Base-by-base conservation (phyloP, 2,113 vertebrate genomes). In the Muscicapa adusta region DNA sequence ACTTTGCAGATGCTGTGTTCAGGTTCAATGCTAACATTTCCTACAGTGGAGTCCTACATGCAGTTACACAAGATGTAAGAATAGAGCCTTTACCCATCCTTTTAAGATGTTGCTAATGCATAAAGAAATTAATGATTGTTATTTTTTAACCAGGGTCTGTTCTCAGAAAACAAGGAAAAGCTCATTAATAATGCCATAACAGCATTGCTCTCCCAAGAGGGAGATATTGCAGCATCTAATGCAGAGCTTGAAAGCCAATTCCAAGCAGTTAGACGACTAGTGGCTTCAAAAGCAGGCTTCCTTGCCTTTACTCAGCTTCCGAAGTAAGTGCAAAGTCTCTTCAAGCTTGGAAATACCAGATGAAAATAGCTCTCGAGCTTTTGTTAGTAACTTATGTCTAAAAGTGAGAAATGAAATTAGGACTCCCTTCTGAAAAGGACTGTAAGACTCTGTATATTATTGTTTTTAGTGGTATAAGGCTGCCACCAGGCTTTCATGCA, bases 161-260 rank as follows among this genome's bases (percentile, higher is more conserved):
- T 99, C 97, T 99, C 99, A 18, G 99, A 99, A 98, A 99, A 99
- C 97, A 99, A 99, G 97, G 99, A 99, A 97, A 99, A 99, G 93
- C 98, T 99, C 95, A 99, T 99, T 94, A 99, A 99, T 98, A 99
- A 99, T 82, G 99, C 99, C 85, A 98, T 99, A 96, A 98, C 99
- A 89, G 99, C 99, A 38, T 97, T 99, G 45, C 94, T 99, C 19
- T 99, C 98, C 20, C 99, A 99, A 91, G 99, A 99, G 81, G 97
- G 98, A 18, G 99, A 99, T 96, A 92, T 98, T 66, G 98, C 98
- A 7, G 97, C 98, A 57, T 98, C 98, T 40, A 99, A 99, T 53
- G 94, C 98, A n/a, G 99, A 99, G 94, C 98, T 99, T 61, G 99
- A 99, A 98, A 99, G 99, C 92, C 99, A 99, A 25, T 99, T 99